Base-by-base conservation (phyloP, 2,888 invertebrate genomes). In the Cerceris rybyensis region DNA sequence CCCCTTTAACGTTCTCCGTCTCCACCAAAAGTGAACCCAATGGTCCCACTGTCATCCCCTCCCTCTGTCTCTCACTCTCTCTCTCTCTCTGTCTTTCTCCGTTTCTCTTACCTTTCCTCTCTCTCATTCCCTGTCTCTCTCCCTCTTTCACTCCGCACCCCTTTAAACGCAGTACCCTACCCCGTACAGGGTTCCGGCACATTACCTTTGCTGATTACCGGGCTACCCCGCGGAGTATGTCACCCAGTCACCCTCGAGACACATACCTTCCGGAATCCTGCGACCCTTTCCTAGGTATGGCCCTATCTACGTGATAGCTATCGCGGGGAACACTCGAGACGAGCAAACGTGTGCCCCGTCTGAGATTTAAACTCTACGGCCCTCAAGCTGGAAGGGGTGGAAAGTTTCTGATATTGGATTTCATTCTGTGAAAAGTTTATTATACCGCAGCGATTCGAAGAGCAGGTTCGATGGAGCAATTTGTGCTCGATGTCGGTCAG, bases 141-240 rank as follows among this genome's bases (percentile, higher is more conserved):
- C 14, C 46, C 42, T 65, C 57, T 55, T 57, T 73, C 69, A 50
- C 66, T 49, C 58, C 39, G 63, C 73, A 80, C 82, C 88, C 90
- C 86, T 88, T 88, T 86, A 87, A 88, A 87, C 87, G 76, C 73
- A 86, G 85, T 84, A 80, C 83, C 83, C 83, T 76, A 80, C 80
- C 81, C 82, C 82, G 86, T 43, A 46, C 66, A 14, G 71, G 88
- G 91, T 92, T 92, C 91, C 91, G 89, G 91, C 88, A 90, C 91
- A 92, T 92, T 92, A 92, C 92, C 91, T 90, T 86, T 90, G 88
- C 91, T 92, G 91, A 92, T 92, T 92, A 91, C 92, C 89, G 89
- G 86, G 82, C 84, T 85, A 85, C 86, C 88, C 87, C 82, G 85
- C 86, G 85, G 89, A 91, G 89, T 91, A 89, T 90, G 91, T 91